Conservation (phyloP, 2,113 vertebrate species). For the Struthio camelus region DNA sequence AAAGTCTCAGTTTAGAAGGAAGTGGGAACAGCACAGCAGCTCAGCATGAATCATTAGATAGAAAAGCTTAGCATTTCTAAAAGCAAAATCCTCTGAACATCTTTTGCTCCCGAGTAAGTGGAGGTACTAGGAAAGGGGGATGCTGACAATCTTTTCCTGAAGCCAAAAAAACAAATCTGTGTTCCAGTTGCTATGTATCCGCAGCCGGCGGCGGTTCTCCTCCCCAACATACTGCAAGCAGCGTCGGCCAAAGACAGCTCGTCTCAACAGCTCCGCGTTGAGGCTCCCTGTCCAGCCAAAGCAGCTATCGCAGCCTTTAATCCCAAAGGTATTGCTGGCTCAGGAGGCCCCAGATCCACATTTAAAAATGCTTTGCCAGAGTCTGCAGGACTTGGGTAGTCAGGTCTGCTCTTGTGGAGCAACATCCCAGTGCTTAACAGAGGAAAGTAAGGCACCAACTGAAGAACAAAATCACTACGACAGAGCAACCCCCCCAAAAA, state of each 20-base stretch:
- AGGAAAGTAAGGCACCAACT: neutral
- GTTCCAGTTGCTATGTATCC: neutral
- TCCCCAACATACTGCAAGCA: neutral
- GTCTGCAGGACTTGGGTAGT: neutral
- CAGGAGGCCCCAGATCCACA: no score
- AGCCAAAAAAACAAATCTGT: neutral
- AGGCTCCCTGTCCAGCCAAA: neutral
- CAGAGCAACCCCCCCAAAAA: slow-evolving; percentile 39
- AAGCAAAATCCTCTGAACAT: neutral
- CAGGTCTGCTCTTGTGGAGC: neutral
- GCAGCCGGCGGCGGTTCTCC: neutral
- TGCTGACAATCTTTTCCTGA: neutral
- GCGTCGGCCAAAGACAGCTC: no score
- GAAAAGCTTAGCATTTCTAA: no score
- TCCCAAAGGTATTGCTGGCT: neutral
- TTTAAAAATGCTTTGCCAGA: neutral
- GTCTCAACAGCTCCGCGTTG: no score
- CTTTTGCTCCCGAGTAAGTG: neutral
- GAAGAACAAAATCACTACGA: neutral
- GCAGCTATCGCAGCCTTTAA: neutral
- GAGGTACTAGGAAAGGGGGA: neutral
- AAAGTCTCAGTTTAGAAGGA: neutral
- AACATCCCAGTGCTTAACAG: no score
- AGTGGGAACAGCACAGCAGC: neutral
- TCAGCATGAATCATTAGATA: no score